These are phyloP conservation scores for Danio tinwini DNA, from an alignment of 2,797 vertebrate species.

Conservation along the genomic window DNA sequence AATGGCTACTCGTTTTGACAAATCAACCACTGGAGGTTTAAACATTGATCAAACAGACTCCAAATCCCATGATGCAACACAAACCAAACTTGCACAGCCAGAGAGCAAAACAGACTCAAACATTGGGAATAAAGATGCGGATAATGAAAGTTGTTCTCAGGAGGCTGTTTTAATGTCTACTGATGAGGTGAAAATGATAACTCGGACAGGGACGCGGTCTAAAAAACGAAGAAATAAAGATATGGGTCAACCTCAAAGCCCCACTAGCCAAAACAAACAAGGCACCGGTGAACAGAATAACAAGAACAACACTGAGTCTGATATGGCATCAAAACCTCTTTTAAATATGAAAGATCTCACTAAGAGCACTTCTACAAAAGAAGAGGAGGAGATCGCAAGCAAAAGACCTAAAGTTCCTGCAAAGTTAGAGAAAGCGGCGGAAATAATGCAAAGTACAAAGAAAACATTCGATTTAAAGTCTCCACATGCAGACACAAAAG, in stretches of 20 bases:
- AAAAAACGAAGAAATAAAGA: constrained; percentile 71
- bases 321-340: background rate
- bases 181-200: constrained; percentile 55
- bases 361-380: constrained; percentile 2
- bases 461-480: background rate
- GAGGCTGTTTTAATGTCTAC: constrained; percentile 49
- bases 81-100: background rate
- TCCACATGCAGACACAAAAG: background rate
- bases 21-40: constrained; percentile 18
- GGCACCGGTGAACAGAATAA: constrained; percentile 47
- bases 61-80: constrained; percentile 45
- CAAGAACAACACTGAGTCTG: background rate
- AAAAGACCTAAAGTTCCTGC: background rate
- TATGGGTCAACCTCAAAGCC: constrained; percentile 59
- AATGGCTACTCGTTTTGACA: background rate
- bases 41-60: constrained; percentile 46
- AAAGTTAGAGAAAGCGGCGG: background rate
- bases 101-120: constrained; percentile 1
- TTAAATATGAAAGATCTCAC: background rate
- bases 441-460: background rate
- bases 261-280: constrained; percentile 60
- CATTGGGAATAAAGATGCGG: background rate
- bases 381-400: background rate
- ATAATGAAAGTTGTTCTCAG: background rate
- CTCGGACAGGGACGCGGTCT: constrained; percentile 61